Evolutionary conservation across 2,797 vertebrate species (phyloP), one percentile per base, ranked within the genome.

Genomic region (Fistularia commersonii): DNA sequence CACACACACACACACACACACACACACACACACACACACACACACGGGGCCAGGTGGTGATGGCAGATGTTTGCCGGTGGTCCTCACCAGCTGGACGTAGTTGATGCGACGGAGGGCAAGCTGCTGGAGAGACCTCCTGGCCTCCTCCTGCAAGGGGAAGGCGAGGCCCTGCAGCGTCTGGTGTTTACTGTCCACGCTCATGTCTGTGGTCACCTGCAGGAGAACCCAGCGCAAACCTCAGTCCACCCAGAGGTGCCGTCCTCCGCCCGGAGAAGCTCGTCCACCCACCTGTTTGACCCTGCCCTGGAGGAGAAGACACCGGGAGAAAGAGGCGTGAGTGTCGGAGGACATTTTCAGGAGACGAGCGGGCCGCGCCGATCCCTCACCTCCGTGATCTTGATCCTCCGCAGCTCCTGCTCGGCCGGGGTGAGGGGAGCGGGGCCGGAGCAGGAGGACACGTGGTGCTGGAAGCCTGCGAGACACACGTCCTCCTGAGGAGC

Each of bases 331-430:
- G n/a, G n/a, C n/a, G n/a, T n/a, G n/a, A n/a, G n/a, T n/a, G n/a
- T n/a, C n/a, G n/a, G n/a, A n/a, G n/a, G n/a, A n/a, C n/a, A n/a
- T n/a, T n/a, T n/a, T n/a, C n/a, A n/a, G n/a, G n/a, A n/a, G n/a
- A n/a, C n/a, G n/a, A n/a, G n/a, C n/a, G n/a, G n/a, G n/a, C n/a
- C n/a, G n/a, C n/a, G n/a, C 33, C 54, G 67, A 66, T 67, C 61
- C 60, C 89, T 77, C 66, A 98, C 97, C 95, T 99, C 97, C 0
- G 93, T 93, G 82, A 97, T 93, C 76, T 95, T 97, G 82, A 99
- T 98, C 82, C 93, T 92, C 83, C 94, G 94, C 7, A 99, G 93
- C 83, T 99, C 97, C 83, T 93, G 92, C 73, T 98, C 97, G 0
- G 97, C 97, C 0, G 88, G 83, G 0, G 97, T 99, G 77, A 99